Conservation (phyloP, 2,797 vertebrate species). For the Cossypha polioptera region DNA sequence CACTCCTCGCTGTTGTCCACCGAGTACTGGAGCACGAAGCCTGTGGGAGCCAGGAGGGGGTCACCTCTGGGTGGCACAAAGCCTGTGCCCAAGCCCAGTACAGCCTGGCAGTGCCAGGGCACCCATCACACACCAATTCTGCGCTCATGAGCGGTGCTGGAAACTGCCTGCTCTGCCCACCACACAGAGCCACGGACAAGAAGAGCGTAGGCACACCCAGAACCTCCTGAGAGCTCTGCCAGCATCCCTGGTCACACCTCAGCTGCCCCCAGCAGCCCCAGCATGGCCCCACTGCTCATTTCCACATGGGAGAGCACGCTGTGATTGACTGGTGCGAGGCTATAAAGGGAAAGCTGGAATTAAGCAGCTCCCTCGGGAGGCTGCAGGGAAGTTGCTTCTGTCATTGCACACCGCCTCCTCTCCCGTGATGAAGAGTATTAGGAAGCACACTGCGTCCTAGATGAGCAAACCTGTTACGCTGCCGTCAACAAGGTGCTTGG, state of each 20-base stretch:
- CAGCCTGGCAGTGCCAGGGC: neutral
- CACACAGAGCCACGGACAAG: fast-evolving
- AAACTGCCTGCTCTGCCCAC: neutral
- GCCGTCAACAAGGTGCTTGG: fast-evolving
- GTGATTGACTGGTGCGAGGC: neutral
- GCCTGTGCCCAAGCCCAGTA: fast-evolving
- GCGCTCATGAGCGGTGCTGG: fast-evolving
- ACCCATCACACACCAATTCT: fast-evolving
- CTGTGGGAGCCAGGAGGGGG: constrained; percentile 72
- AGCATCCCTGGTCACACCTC: neutral
- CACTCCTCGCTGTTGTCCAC: constrained; percentile 98
- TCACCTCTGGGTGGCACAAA: constrained; percentile 6
- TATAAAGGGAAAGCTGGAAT: constrained; percentile 23
- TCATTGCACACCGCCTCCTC: neutral
- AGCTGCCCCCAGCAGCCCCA: neutral
- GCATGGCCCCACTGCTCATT: neutral
- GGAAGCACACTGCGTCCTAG: constrained; percentile 13
- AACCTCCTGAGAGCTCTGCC: neutral
- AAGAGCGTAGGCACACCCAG: neutral
- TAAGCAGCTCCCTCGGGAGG: constrained; percentile 20
- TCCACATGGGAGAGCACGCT: neutral
- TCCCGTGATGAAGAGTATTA: neutral
- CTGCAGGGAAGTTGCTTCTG: constrained; percentile 31
- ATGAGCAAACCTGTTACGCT: neutral
- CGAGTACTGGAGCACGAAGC: constrained; percentile 96